These are phyloP conservation scores for Pinctada fucata DNA, from an alignment of 2,888 invertebrate species.

Conservation along the genomic window DNA sequence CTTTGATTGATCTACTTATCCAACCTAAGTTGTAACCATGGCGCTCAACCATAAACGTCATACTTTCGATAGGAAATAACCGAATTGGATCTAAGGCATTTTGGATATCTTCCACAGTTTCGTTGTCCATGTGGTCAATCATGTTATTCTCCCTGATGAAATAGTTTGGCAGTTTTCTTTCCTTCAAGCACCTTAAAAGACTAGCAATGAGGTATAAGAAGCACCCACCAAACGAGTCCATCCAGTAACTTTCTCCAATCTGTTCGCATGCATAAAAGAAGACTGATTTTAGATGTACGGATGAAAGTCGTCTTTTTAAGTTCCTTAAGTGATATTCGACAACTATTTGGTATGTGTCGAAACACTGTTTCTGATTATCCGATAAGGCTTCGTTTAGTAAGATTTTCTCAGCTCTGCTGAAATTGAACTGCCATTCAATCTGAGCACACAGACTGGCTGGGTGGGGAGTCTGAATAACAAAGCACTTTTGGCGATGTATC, in stretches of 20 bases:
- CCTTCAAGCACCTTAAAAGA: slow-evolving; percentile 34
- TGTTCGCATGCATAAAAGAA: slow-evolving; percentile 50
- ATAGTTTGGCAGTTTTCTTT: slow-evolving; percentile 42
- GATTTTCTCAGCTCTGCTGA: slow-evolving; percentile 38
- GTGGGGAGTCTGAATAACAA: not conserved
- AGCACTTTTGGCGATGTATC: not conserved
- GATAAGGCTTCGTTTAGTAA: slow-evolving; percentile 38
- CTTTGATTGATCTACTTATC: slow-evolving; percentile 28
- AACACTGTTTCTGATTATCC: slow-evolving; percentile 41
- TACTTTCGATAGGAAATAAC: slow-evolving; percentile 29
- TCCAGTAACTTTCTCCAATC: slow-evolving; percentile 42
- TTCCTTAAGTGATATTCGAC: slow-evolving; percentile 21
- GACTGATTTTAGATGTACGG: slow-evolving; percentile 27
- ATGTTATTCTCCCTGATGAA: slow-evolving; percentile 47
- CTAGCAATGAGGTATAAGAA: slow-evolving; percentile 42
- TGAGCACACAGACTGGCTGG: slow-evolving; percentile 19
- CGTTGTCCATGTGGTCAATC: slow-evolving; percentile 36
- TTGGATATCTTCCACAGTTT: slow-evolving; percentile 24
- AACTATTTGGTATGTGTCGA: slow-evolving; percentile 37
- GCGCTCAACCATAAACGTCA: slow-evolving; percentile 32
- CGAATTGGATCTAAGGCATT: slow-evolving; percentile 30
- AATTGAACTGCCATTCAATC: slow-evolving; percentile 46
- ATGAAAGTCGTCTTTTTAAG: slow-evolving; percentile 10
- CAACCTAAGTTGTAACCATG: slow-evolving; percentile 5
- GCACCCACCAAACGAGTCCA: slow-evolving; percentile 38